Evolutionary conservation across 92 coral and sea anemone genomes (phyloP).

Genomic region (Porites lobata): DNA sequence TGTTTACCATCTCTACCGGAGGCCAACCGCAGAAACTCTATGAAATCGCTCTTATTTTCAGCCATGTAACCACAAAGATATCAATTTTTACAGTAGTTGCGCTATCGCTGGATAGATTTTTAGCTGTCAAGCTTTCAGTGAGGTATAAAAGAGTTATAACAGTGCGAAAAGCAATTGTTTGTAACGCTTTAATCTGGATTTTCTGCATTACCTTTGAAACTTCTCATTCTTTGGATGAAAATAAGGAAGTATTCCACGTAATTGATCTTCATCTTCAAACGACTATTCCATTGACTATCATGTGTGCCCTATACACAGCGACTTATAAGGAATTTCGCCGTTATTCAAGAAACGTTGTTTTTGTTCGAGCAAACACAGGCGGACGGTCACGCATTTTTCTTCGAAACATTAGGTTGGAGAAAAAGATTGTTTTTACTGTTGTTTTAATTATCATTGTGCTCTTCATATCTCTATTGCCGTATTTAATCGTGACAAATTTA

Average conservation of each 20-base stretch:
- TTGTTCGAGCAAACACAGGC: conserved; percentile 24
- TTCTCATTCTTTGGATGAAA: conserved; percentile 37
- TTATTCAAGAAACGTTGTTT: conserved; percentile 65
- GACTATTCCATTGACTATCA: conserved; percentile 56
- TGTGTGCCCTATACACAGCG: conserved; percentile 51
- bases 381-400: conserved; percentile 19
- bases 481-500: conserved; percentile 54
- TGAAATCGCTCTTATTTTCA: conserved; percentile 50
- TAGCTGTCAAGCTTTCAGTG: conserved; percentile 69
- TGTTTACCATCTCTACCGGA: conserved; percentile 49
- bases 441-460: conserved; percentile 60
- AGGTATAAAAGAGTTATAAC: conserved; percentile 63
- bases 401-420: conserved; percentile 61
- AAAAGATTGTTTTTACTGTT: conserved; percentile 64
- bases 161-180: conserved; percentile 38
- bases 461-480: conserved; percentile 66
- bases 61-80: conserved; percentile 71
- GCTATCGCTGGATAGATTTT: conserved; percentile 70
- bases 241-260: conserved; percentile 50
- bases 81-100: conserved; percentile 76
- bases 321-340: conserved; percentile 72
- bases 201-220: conserved; percentile 62
- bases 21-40: conserved; percentile 20
- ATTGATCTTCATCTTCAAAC: conserved; percentile 80
- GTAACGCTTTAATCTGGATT: conserved; percentile 62